Conservation (phyloP, 2,797 vertebrate genomes). For the Petrocephalus sullivani region DNA sequence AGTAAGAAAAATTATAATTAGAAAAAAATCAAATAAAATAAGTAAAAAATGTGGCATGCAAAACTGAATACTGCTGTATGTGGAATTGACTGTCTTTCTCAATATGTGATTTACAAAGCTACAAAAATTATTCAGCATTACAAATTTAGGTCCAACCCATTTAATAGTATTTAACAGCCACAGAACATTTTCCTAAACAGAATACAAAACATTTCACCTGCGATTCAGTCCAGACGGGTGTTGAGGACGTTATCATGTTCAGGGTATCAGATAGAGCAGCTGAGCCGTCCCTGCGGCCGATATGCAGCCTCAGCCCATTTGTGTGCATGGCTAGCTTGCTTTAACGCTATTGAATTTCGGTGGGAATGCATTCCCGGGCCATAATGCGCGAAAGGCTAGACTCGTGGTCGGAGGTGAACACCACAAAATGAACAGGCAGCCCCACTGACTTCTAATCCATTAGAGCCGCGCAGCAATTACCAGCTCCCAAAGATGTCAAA, state of each 20-base stretch:
- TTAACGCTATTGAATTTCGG: constrained; percentile 11
- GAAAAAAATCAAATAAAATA: background rate
- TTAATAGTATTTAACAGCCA: background rate
- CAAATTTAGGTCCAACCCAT: background rate
- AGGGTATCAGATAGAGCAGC: background rate
- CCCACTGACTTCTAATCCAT: background rate
- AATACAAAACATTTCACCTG: background rate
- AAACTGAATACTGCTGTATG: background rate
- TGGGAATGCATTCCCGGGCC: background rate
- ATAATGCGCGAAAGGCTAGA: background rate
- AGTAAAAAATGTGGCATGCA: background rate
- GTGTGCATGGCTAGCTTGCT: background rate
- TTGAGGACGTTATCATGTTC: background rate
- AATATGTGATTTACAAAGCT: background rate
- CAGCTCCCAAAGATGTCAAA: background rate
- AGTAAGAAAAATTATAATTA: background rate
- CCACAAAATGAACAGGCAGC: background rate
- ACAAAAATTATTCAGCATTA: background rate
- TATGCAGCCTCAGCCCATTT: constrained; percentile 17
- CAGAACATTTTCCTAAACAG: background rate
- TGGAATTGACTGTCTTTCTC: background rate
- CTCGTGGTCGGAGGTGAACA: background rate
- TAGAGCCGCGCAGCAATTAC: background rate
- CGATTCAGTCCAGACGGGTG: background rate
- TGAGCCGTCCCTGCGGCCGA: background rate